Conservation (phyloP, 2,888 invertebrate genomes). For the Drosophila melanosoma region DNA sequence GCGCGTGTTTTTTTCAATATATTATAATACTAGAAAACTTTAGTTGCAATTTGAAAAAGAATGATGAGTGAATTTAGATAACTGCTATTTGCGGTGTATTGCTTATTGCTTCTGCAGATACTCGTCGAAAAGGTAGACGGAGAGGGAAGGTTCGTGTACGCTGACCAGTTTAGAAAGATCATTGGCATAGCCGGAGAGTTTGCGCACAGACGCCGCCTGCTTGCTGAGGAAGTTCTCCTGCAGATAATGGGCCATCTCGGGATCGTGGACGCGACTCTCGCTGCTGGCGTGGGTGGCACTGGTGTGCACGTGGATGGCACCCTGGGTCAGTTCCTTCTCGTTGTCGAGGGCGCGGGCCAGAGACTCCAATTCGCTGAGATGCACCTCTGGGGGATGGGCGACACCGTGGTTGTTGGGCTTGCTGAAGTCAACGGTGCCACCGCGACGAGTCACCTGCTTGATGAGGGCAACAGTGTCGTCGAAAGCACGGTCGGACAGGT, state of each 20-base stretch:
- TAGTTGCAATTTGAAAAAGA: constrained; percentile 23
- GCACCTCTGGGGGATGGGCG: constrained; percentile 51
- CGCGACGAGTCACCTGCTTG: constrained; percentile 91
- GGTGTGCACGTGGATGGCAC: constrained; percentile 89
- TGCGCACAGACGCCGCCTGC: constrained; percentile 89
- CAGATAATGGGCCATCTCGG: constrained; percentile 90
- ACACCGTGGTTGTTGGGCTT: constrained; percentile 58
- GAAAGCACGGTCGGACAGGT: constrained; percentile 91
- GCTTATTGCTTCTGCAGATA: constrained; percentile 84
- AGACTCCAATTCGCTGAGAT: constrained; percentile 88
- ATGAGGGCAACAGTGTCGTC: constrained; percentile 90
- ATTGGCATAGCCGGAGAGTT: constrained; percentile 90
- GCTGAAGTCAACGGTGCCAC: constrained; percentile 87
- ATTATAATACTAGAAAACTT: constrained; percentile 47
- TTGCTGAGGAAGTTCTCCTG: constrained; percentile 91
- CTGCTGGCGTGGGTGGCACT: constrained; percentile 86
- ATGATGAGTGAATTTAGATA: constrained; percentile 49
- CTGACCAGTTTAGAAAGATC: constrained; percentile 89
- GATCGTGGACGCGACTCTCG: constrained; percentile 85
- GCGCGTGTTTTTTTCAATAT: constrained; percentile 14
- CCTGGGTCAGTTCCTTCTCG: constrained; percentile 89
- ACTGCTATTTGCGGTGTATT: constrained; percentile 25
- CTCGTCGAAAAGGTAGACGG: constrained; percentile 91
- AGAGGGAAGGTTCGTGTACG: constrained; percentile 87
- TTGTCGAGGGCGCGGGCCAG: constrained; percentile 91